A percentile compares a stretch with the other conserved stretches of the same genome.
These are phyloP conservation scores for Papilio polytes DNA, from an alignment of 1,140 invertebrate species.

Conservation along the genomic window DNA sequence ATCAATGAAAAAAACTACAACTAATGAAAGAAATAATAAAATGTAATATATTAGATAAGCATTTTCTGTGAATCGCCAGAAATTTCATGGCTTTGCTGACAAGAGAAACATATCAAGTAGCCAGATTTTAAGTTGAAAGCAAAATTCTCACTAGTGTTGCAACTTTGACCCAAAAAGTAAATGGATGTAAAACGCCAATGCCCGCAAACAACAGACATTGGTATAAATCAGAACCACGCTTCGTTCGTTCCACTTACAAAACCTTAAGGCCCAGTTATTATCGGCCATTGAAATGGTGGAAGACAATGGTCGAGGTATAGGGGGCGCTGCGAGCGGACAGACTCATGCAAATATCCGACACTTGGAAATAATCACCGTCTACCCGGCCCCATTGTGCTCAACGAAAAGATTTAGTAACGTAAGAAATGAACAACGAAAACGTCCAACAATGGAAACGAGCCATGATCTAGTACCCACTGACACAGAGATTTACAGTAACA, in stretches of 20 bases:
- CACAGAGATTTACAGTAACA: background rate
- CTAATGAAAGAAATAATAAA: background rate
- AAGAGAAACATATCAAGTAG: background rate
- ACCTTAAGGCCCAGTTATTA: constrained; percentile 64
- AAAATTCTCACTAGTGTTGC: constrained; percentile 31
- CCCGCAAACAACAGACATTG: constrained; percentile 46
- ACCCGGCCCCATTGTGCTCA: constrained; percentile 57
- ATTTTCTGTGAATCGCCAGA: too few relatives aligned
- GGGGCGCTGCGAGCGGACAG: constrained; percentile 55
- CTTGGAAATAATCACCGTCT: constrained; percentile 63
- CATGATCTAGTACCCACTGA: constrained; percentile 36
- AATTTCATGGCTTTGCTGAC: background rate
- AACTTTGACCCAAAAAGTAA: constrained; percentile 45
- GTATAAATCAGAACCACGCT: constrained; percentile 44
- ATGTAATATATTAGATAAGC: too few relatives aligned
- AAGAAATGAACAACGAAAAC: constrained; percentile 49
- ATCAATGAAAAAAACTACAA: background rate
- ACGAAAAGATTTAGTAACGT: constrained; percentile 60
- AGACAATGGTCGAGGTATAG: constrained; percentile 67
- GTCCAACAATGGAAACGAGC: constrained; percentile 40
- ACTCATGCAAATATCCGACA: constrained; percentile 70
- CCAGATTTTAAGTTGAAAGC: background rate
- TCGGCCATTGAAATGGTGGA: constrained; percentile 65
- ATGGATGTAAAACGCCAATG: constrained; percentile 47
- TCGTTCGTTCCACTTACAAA: constrained; percentile 68